A percentile compares a stretch with the other conserved stretches of the same genome.
These are phyloP conservation scores for Burhinus oedicnemus DNA, from an alignment of 2,113 vertebrate genomes.

Conservation along the genomic window DNA sequence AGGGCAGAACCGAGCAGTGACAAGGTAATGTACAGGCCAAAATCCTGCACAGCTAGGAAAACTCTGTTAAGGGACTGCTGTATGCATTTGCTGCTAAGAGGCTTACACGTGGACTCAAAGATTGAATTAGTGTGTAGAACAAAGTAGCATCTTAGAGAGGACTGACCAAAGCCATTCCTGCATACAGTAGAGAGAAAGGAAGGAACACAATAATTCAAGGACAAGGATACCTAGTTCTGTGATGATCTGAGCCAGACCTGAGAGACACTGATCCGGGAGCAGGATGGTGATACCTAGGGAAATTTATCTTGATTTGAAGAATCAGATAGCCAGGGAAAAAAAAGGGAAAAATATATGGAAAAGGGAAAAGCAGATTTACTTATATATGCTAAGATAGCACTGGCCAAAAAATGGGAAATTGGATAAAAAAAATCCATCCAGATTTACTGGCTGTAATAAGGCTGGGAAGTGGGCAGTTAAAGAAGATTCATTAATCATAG, in stretches of 20 bases:
- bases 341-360: neutral
- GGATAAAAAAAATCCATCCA: neutral
- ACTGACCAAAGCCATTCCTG: neutral
- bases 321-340: neutral
- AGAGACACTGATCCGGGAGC: neutral
- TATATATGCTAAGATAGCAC: neutral
- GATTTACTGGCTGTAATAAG: slow-evolving; percentile 10
- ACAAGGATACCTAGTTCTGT: neutral
- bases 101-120: neutral
- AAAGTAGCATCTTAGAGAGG: neutral
- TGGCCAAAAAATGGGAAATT: neutral
- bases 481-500: slow-evolving; percentile 1
- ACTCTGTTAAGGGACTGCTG: neutral
- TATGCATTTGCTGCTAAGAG: neutral
- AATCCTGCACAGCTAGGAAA: neutral
- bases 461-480: neutral
- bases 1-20: neutral
- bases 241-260: neutral
- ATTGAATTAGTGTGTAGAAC: neutral
- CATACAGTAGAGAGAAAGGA: neutral
- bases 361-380: neutral
- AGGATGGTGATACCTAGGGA: neutral
- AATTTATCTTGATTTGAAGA: neutral
- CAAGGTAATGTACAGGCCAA: neutral
- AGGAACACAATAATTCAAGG: neutral